Percentiles rank a stretch among this genome's conserved stretches.
Conservation (phyloP, 2,113 vertebrate species). For the Zosterops japonicus region DNA sequence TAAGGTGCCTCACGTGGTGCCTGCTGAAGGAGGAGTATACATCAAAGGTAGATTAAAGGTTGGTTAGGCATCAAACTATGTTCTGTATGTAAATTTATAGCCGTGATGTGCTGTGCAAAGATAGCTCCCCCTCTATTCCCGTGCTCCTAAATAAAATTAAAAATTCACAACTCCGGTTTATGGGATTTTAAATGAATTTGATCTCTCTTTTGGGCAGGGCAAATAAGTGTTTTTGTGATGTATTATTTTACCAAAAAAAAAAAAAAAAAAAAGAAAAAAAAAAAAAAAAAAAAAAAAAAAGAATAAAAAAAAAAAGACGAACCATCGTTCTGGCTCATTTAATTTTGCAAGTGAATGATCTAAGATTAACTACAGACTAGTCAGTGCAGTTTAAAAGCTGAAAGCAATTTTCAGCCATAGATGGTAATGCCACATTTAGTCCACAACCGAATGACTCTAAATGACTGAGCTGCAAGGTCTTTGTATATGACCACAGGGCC, state of each 20-base stretch:
- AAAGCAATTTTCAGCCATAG: slow-evolving; percentile 88
- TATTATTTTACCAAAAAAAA: slow-evolving; percentile 78
- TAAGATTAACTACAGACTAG: slow-evolving; percentile 90
- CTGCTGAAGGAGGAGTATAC: slow-evolving; percentile 76
- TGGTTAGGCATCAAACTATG: slow-evolving; percentile 89
- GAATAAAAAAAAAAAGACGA: slow-evolving; percentile 56
- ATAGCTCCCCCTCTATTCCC: slow-evolving; percentile 87
- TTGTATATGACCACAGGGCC: slow-evolving; percentile 86
- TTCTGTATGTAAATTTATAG: slow-evolving; percentile 93
- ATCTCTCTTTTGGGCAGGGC: slow-evolving; percentile 89
- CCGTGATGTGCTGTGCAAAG: slow-evolving; percentile 83
- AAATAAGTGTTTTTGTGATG: slow-evolving; percentile 90
- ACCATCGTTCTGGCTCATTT: slow-evolving; percentile 85
- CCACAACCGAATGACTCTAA: slow-evolving; percentile 87
- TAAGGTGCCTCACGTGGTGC: slow-evolving; percentile 77
- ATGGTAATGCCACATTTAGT: slow-evolving; percentile 88
- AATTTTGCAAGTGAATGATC: slow-evolving; percentile 88
- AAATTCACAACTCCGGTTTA: slow-evolving; percentile 90
- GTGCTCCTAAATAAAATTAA: slow-evolving; percentile 96
- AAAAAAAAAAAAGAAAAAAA: slow-evolving; percentile 57
- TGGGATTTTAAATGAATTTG: slow-evolving; percentile 88
- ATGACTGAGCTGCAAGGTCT: slow-evolving; percentile 84
- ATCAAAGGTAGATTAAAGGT: slow-evolving; percentile 90
- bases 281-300: slow-evolving; percentile 62
- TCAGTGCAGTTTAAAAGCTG: slow-evolving; percentile 88